These are phyloP conservation scores for Rhopalosiphum padi DNA, from an alignment of 1,140 invertebrate genomes.

Conservation along the genomic window DNA sequence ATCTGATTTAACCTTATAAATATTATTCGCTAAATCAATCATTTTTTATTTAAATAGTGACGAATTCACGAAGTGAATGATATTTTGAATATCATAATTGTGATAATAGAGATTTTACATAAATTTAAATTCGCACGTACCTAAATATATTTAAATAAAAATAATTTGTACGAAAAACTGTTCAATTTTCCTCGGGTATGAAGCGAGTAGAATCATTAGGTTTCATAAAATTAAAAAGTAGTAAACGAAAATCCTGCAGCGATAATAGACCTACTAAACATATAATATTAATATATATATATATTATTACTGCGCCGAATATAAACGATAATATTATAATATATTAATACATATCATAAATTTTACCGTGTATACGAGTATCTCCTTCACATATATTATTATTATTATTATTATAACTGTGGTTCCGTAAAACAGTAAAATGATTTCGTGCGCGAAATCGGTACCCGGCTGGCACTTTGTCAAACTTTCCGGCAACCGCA, in stretches of 20 bases:
- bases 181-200: not conserved
- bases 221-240: not conserved
- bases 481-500: conserved; percentile 48
- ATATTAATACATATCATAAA: not conserved
- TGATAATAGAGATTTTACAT: not conserved
- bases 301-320: not conserved
- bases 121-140: not conserved
- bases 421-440: not conserved
- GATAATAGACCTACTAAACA: too few relatives aligned
- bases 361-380: not conserved
- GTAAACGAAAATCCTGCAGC: not conserved
- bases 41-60: not conserved
- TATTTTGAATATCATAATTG: too few relatives aligned
- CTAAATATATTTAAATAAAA: not conserved
- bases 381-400: not conserved
- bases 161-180: not conserved
- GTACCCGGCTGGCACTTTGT: conserved; percentile 43
- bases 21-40: not conserved
- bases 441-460: conserved; percentile 49
- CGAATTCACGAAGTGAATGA: too few relatives aligned
- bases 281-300: too few relatives aligned
- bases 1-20: not conserved
- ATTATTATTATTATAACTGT: conserved; percentile 12
- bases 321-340: not conserved
- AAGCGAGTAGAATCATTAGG: not conserved